Percentiles rank a stretch among this genome's conserved stretches.
Evolutionary conservation across 2,797 vertebrate species (phyloP).

Genomic region (Rhinophrynus dorsalis): DNA sequence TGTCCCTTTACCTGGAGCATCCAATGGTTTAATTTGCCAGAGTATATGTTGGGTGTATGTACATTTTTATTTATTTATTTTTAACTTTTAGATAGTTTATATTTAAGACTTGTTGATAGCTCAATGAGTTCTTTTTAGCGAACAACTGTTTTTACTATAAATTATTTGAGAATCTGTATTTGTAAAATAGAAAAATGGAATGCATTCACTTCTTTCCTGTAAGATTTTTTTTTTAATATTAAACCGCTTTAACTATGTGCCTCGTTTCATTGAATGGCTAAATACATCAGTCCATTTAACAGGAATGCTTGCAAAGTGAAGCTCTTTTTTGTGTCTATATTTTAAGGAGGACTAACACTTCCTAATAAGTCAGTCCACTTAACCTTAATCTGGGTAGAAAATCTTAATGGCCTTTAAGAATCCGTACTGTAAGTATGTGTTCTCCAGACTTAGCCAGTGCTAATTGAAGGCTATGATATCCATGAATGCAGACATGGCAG

Average conservation of each 20-base stretch:
- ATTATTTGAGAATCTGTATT: slow-evolving; percentile 62
- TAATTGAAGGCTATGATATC: no score
- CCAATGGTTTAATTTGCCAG: background rate
- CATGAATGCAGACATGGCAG: no score
- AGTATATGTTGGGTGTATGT: background rate
- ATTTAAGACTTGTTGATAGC: slow-evolving; percentile 48
- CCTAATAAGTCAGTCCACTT: no score
- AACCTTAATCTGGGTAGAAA: no score
- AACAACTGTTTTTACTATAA: slow-evolving; percentile 64
- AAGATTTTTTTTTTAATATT: slow-evolving; percentile 88
- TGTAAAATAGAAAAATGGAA: slow-evolving; percentile 77
- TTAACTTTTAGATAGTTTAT: slow-evolving; percentile 2
- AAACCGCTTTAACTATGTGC: slow-evolving; percentile 1
- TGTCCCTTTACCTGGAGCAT: no score
- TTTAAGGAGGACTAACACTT: no score
- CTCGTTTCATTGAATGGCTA: background rate
- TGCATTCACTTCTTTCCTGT: slow-evolving; percentile 81
- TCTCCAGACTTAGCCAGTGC: no score
- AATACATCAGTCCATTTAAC: no score
- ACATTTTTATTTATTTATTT: background rate
- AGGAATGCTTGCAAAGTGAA: no score
- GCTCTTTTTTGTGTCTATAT: no score
- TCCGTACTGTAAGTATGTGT: no score
- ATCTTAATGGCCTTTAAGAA: no score
- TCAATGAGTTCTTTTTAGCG: slow-evolving; percentile 66